phyloP scores from a whole-genome alignment of 2,113 vertebrate species.

The Strix aluco region DNA sequence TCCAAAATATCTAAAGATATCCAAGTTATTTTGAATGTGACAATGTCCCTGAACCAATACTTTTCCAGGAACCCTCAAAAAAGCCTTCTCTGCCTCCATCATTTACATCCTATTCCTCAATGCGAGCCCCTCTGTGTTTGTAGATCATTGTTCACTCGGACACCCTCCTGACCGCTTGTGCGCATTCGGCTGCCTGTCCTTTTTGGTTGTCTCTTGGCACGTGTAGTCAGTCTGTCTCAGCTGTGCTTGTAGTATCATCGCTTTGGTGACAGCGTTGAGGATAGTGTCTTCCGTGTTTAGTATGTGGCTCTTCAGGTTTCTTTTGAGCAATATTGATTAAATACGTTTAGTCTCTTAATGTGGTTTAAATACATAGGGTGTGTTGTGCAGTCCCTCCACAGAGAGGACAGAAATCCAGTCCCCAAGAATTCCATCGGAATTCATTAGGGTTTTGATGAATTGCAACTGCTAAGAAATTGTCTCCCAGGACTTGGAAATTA shows the following conservation, averaged over 20 bases:
- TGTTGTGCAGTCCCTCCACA: not conserved
- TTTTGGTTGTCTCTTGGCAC: not conserved
- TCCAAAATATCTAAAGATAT: slow-evolving; percentile 33
- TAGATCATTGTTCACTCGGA: not conserved
- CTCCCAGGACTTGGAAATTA: slow-evolving; percentile 51
- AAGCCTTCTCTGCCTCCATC: not conserved
- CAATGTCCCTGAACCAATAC: not conserved
- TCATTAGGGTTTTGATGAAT: slow-evolving; percentile 59
- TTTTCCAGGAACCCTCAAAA: not conserved
- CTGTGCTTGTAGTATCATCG: not conserved
- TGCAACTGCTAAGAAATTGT: slow-evolving; percentile 48
- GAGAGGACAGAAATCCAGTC: not conserved
- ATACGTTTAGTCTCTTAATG: slow-evolving; percentile 2
- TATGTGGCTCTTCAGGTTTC: not conserved
- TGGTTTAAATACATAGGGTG: not conserved
- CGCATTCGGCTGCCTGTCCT: not conserved
- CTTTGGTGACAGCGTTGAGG: not conserved
- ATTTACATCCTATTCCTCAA: not conserved
- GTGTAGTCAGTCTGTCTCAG: not conserved
- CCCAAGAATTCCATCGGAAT: slow-evolving; percentile 53
- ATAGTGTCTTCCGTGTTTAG: not conserved
- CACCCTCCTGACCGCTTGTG: not conserved
- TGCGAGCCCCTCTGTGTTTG: not conserved
- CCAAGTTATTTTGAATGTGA: not conserved
- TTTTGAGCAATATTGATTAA: slow-evolving; percentile 20